Evolutionary conservation across 2,113 vertebrate species (phyloP), one percentile per base, ranked within the genome.

Genomic region (Engraulis encrasicolus): DNA sequence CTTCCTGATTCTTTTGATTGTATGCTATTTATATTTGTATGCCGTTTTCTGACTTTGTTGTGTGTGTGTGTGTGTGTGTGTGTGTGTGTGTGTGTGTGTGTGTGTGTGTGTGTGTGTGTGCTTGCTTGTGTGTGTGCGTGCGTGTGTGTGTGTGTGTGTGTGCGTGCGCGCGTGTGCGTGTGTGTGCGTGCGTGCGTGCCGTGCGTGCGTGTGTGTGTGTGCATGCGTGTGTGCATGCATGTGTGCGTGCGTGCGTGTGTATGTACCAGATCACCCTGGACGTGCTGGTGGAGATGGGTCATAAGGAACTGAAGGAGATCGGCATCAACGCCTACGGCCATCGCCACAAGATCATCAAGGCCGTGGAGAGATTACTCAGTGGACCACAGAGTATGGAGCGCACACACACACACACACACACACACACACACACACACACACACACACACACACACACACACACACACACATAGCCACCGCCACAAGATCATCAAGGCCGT

Each of bases 261-360:
- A 12, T 1, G 2, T 31, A 14, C 34, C 92, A 99, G 98, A 99
- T 99, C 93, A 97, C 97, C 1, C 88, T 99, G 92, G 98, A 99
- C 20, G 95, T 99, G 9, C 91, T 99, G 87, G 96, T 96, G 83
- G 98, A 99, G 91, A 99, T 99, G 98, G 98, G 98, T 36, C 98
- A 99, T 80, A 98, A 97, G 92, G 98, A 99, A 87, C 93, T 99
- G 87, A 99, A 99, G 91, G 98, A 99, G 92, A 99, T 99, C 36
- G 98, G 98, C 86, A 99, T 99, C 87, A 99, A 98, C 84, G 98
- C 98, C 78, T 99, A 99, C 14, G 98, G 98, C 66, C 98, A 99
- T 90, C 93, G 98, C 85, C 98, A 99, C 92, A 99, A 98, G 90
- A 96, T 99, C 27, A 98, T 99, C 90, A 99, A 99, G 92, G 97